Evolutionary conservation across 2,113 vertebrate genomes (phyloP).

Genomic region (Geococcyx californianus): DNA sequence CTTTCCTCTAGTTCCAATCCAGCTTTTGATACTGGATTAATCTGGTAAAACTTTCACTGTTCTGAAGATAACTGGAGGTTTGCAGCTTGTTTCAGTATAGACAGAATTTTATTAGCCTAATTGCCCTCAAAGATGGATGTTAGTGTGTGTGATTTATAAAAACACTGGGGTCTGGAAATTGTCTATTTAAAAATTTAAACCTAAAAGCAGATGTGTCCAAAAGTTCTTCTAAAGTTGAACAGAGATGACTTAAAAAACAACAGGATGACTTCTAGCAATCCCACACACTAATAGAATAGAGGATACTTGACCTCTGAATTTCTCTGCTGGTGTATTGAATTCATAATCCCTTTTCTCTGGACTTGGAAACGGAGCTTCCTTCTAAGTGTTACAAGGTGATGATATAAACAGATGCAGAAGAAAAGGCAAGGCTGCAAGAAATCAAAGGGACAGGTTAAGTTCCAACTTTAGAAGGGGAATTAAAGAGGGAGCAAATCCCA

Average conservation of each 20-base stretch:
- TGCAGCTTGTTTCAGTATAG: neutral
- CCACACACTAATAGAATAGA: neutral
- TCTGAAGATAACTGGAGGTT: neutral
- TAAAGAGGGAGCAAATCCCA: neutral
- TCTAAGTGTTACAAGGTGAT: neutral
- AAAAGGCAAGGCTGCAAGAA: neutral
- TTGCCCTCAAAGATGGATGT: neutral
- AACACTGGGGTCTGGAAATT: accelerated
- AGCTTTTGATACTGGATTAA: neutral
- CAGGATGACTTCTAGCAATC: neutral
- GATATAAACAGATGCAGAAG: constrained; percentile 1
- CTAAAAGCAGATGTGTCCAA: neutral
- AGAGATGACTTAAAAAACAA: neutral
- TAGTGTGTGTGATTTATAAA: neutral
- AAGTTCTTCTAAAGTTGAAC: neutral
- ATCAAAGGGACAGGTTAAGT: neutral
- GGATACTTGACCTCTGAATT: constrained; percentile 19
- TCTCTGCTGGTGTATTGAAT: neutral
- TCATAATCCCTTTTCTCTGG: neutral
- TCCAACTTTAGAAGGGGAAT: neutral
- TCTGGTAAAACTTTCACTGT: neutral
- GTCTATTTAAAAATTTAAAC: neutral
- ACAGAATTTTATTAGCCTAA: neutral
- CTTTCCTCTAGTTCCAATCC: neutral
- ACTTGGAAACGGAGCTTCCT: neutral